These are phyloP conservation scores for Phenganax stokvisi DNA, from an alignment of 92 coral and sea anemone species.

Conservation along the genomic window DNA sequence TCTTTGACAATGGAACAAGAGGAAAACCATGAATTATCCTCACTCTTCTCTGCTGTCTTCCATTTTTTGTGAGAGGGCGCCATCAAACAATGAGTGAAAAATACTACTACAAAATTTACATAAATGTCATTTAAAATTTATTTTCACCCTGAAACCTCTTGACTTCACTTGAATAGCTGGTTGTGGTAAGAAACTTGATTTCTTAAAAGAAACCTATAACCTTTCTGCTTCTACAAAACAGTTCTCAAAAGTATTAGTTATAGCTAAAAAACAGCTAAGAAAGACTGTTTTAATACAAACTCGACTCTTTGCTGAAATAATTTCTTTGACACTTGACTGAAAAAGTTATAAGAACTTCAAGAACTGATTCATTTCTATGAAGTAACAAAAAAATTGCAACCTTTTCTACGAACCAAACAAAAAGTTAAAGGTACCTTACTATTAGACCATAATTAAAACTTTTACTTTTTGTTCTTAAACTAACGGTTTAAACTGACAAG, in stretches of 20 bases:
- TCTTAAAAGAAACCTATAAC: not conserved
- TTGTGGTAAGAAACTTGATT: not conserved
- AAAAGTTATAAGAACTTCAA: no score
- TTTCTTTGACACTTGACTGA: no score
- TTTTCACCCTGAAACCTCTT: not conserved
- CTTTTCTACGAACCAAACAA: no score
- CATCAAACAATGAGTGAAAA: constrained; percentile 11
- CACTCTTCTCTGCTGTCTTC: not conserved
- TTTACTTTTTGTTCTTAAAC: not conserved
- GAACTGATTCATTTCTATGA: no score
- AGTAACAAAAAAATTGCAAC: no score
- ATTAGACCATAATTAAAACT: not conserved
- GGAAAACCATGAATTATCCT: constrained; percentile 48
- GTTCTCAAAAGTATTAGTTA: no score
- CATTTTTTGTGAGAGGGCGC: constrained; percentile 21
- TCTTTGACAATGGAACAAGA: constrained; percentile 67
- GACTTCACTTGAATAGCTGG: not conserved
- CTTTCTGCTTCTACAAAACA: no score
- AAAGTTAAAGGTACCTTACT: no score
- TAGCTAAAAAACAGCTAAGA: no score
- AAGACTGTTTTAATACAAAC: no score
- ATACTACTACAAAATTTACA: not conserved
- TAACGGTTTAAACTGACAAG: not conserved
- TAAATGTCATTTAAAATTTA: not conserved
- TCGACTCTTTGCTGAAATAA: no score